Conservation (phyloP, 1,140 invertebrate species). For the Eueides isabella region DNA sequence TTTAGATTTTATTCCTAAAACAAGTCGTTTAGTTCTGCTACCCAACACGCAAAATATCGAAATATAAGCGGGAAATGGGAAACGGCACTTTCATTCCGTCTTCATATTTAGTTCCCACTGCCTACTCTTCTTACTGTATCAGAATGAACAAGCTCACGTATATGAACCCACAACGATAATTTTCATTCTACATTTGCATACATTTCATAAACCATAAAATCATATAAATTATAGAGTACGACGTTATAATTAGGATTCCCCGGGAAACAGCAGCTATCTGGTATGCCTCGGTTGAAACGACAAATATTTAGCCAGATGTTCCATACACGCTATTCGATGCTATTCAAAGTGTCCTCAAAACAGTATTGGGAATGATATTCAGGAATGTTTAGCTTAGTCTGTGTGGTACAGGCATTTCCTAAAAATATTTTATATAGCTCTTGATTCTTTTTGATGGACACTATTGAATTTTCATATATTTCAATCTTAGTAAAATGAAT, state of each 20-base stretch:
- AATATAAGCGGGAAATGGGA: too few relatives aligned
- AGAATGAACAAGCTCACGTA: too few relatives aligned
- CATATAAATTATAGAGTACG: background rate
- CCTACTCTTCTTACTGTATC: too few relatives aligned
- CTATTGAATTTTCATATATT: background rate
- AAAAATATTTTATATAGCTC: constrained; percentile 3
- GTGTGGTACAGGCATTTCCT: background rate
- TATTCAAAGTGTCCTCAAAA: constrained; percentile 15
- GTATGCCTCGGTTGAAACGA: constrained; percentile 4
- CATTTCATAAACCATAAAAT: background rate
- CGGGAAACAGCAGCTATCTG: constrained; percentile 11
- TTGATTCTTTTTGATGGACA: background rate
- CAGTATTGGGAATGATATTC: constrained; percentile 15
- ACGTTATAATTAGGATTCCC: constrained; percentile 9
- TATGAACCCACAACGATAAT: too few relatives aligned
- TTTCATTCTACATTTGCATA: too few relatives aligned
- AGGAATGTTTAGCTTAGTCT: constrained; percentile 5
- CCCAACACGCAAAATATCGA: too few relatives aligned
- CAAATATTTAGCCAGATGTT: constrained; percentile 37
- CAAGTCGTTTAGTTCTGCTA: too few relatives aligned
- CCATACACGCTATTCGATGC: constrained; percentile 17
- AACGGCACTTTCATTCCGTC: too few relatives aligned
- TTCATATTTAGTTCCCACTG: too few relatives aligned
- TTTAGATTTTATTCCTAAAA: too few relatives aligned
- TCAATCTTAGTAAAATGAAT: background rate